Evolutionary conservation across 2,113 vertebrate genomes (phyloP), one percentile per base, ranked within the genome.

Genomic region (Furnarius figulus): DNA sequence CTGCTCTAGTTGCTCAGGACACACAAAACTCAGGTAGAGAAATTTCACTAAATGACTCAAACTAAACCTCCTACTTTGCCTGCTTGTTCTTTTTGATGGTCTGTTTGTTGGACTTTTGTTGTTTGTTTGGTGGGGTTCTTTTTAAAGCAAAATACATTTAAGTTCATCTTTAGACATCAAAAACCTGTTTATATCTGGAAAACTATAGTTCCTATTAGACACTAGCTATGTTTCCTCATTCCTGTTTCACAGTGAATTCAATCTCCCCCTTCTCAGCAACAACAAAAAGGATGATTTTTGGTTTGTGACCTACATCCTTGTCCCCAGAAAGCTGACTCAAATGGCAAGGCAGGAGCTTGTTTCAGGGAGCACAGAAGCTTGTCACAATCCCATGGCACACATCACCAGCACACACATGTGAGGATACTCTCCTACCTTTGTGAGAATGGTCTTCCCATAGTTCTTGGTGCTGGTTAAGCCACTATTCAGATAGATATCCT

Each of bases 381-480:
- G 25, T 40, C 24, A 61, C 27, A 53, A 8, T 33, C n/a, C 74
- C 33, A n/a, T 1, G 2, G 61, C 59, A 61, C 7, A 53, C 30
- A n/a, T 12, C 67, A 77, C 40, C 61, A 59, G 8, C 39, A 74
- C 23, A n/a, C 42, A 35, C 0, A 0, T 21, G 30, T 0, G 21
- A 70, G 37, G 28, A 44, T 3, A 30, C 17, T 74, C 55, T 61
- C 81, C 37, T 98, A 99, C 99, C 99, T 99, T 99, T 61, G 99
- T 99, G 50, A 99, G 98, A 93, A 99, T 99, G 79, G 99, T 99
- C 98, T 99, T 99, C 68, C 99, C 99, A 12, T 99, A 99, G 97
- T 99, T 99, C 97, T 99, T 99, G 88, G 99, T 99, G 98, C 99
- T 99, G 91, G 99, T 99, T 97, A 99, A 97, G 72, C 99, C 99